phyloP scores from a whole-genome alignment of 30 jellyfish, hydroid and myxozoan species.

The Aurelia aurita region DNA sequence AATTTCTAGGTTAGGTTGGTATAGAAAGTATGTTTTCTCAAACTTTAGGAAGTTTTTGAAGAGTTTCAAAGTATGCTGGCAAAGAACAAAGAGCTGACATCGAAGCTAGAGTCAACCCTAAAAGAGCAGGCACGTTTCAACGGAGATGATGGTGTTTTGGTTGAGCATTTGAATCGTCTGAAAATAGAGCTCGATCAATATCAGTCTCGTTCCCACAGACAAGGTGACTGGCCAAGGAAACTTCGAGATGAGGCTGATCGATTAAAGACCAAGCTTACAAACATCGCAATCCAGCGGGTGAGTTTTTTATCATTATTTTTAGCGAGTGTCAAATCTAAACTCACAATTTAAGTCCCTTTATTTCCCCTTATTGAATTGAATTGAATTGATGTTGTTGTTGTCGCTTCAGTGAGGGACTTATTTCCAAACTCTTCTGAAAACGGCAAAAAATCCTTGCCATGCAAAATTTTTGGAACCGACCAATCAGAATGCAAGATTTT shows the following conservation, averaged over 20 bases:
- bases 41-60: slow-evolving; percentile 2
- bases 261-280: slow-evolving; percentile 23
- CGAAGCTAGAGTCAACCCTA: background rate
- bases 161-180: slow-evolving; percentile 24
- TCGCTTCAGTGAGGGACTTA: no score
- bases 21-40: no score
- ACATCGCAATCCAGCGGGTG: slow-evolving; percentile 35
- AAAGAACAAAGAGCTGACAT: slow-evolving; percentile 18
- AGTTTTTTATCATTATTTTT: background rate
- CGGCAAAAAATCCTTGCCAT: no score
- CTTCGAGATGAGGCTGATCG: slow-evolving; percentile 44
- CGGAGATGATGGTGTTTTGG: slow-evolving; percentile 39
- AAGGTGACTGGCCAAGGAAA: slow-evolving; percentile 13
- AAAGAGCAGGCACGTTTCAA: slow-evolving; percentile 16
- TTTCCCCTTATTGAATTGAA: no score
- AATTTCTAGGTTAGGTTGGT: no score
- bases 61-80: slow-evolving; percentile 19
- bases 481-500: no score
- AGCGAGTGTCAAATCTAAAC: no score
- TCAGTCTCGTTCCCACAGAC: slow-evolving; percentile 15
- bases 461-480: no score
- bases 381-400: no score
- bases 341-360: no score
- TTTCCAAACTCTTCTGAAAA: no score
- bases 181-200: slow-evolving; percentile 19